phyloP scores from a whole-genome alignment of 2,888 invertebrate genomes.

The Stenolophus ochropezus region DNA sequence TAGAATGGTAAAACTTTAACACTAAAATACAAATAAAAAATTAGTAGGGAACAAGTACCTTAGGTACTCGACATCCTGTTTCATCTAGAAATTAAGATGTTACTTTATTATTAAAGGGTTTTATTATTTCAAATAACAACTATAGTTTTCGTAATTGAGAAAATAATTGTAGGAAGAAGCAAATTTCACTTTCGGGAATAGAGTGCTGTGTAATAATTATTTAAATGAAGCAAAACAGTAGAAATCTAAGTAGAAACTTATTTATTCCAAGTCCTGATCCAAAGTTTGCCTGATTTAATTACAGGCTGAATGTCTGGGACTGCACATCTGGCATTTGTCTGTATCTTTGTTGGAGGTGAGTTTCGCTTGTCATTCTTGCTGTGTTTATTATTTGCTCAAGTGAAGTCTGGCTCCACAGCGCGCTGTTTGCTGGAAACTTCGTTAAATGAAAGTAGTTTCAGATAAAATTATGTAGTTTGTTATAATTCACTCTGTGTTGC shows the following conservation, averaged over 20 bases:
- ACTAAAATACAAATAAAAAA: too few species aligned
- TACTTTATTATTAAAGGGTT: too few species aligned
- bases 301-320: neutral
- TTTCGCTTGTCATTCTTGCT: neutral
- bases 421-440: neutral
- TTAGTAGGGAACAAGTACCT: too few species aligned
- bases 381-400: slow-evolving; percentile 4
- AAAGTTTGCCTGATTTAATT: slow-evolving; percentile 27
- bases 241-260: slow-evolving; percentile 30
- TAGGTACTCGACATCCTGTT: too few species aligned
- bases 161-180: neutral
- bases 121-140: too few species aligned
- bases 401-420: neutral
- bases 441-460: slow-evolving; percentile 1
- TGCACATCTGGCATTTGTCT: slow-evolving; percentile 5
- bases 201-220: slow-evolving; percentile 16
- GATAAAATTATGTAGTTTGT: neutral
- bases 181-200: slow-evolving; percentile 31
- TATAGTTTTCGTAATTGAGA: too few species aligned
- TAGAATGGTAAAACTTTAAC: too few species aligned
- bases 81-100: too few species aligned
- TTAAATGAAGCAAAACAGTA: slow-evolving; percentile 30
- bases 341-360: neutral
- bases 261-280: slow-evolving; percentile 36
- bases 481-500: neutral